A percentile compares a stretch with the other conserved stretches of the same genome.
These are phyloP conservation scores for Hydrozoanthus gracilis DNA, from an alignment of 92 coral and sea anemone genomes.

Conservation along the genomic window DNA sequence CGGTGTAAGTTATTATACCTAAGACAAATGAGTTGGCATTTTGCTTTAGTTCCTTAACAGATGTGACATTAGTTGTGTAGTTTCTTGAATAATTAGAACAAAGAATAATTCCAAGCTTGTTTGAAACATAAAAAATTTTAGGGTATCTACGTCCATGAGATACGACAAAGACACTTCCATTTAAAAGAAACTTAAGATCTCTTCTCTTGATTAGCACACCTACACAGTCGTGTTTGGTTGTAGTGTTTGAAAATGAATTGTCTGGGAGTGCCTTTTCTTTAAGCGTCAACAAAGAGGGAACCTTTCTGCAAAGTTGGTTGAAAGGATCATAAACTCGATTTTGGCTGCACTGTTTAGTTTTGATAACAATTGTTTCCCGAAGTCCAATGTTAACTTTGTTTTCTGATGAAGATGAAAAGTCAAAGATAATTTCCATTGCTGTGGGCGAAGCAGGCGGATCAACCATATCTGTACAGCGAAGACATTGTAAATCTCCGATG, in stretches of 20 bases:
- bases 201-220: neutral
- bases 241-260: neutral
- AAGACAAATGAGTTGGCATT: neutral
- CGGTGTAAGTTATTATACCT: neutral
- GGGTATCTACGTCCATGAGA: neutral
- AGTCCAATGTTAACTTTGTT: neutral
- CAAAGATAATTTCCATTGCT: neutral
- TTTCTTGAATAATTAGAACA: conserved; percentile 16
- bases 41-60: neutral
- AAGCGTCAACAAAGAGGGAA: neutral
- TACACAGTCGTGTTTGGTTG: neutral
- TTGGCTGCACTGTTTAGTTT: neutral
- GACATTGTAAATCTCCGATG: neutral
- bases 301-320: neutral
- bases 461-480: neutral
- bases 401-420: neutral
- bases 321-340: conserved; percentile 26
- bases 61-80: neutral
- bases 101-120: neutral
- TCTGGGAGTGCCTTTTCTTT: neutral
- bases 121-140: neutral
- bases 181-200: neutral
- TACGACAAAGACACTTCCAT: conserved; percentile 2
- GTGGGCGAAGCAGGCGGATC: neutral
- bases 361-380: neutral